Evolutionary conservation across 2,113 vertebrate genomes (phyloP).

Genomic region (Ascaphus truei): DNA sequence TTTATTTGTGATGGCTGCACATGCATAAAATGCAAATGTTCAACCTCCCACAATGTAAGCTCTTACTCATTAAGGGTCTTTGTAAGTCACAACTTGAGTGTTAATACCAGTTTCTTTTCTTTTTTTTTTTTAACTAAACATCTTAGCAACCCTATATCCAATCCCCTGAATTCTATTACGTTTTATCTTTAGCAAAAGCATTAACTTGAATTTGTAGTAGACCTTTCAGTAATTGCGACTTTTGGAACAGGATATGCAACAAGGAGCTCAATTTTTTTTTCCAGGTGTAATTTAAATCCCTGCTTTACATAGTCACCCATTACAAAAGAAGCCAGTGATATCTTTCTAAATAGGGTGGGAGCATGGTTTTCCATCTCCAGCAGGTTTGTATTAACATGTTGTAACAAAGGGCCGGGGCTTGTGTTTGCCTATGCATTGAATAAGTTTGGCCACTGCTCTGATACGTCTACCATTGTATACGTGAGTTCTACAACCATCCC

Average conservation of each 20-base stretch:
- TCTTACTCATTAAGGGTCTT: slow-evolving; percentile 25
- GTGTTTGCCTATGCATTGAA: no score
- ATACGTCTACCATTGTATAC: no score
- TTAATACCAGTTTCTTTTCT: no score
- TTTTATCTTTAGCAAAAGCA: not conserved
- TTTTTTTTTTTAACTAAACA: not conserved
- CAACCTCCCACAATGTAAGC: slow-evolving; percentile 16
- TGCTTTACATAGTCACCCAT: not conserved
- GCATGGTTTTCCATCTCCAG: not conserved
- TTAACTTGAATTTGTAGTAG: not conserved
- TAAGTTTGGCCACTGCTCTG: no score
- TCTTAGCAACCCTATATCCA: slow-evolving; percentile 16
- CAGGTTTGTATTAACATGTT: no score
- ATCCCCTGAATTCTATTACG: slow-evolving; percentile 5
- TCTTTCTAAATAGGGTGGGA: not conserved
- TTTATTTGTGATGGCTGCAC: slow-evolving; percentile 16
- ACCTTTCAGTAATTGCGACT: not conserved
- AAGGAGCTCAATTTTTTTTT: not conserved
- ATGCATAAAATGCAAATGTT: slow-evolving; percentile 20
- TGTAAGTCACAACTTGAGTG: slow-evolving; percentile 21
- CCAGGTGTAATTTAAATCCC: not conserved
- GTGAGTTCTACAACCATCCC: no score
- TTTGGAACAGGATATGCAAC: not conserved
- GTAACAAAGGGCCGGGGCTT: no score
- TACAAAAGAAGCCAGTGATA: not conserved